Percentiles rank a stretch among this genome's conserved stretches.
These are phyloP conservation scores for Enoplosus armatus DNA, from an alignment of 2,797 vertebrate genomes.

Conservation along the genomic window DNA sequence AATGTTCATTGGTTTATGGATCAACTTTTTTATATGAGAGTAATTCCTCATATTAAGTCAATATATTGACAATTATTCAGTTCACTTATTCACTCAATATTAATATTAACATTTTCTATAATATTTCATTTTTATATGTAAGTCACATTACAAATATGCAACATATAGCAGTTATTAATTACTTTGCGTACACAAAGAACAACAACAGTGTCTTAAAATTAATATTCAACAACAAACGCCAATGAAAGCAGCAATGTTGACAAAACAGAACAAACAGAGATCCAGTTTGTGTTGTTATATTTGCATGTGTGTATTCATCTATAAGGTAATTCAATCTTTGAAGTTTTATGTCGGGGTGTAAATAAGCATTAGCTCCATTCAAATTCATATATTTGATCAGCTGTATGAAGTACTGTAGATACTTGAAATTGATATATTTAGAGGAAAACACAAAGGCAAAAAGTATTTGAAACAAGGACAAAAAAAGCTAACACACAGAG, in stretches of 20 bases:
- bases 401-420: too few relatives aligned
- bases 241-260: not conserved
- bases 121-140: not conserved
- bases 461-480: not conserved
- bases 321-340: too few relatives aligned
- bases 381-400: too few relatives aligned
- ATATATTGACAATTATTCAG: not conserved
- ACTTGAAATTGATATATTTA: too few relatives aligned
- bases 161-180: not conserved
- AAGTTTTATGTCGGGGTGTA: too few relatives aligned
- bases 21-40: not conserved
- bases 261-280: too few relatives aligned
- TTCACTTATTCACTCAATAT: not conserved
- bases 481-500: not conserved
- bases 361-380: too few relatives aligned
- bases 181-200: not conserved
- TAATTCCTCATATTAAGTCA: not conserved
- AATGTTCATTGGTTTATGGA: not conserved
- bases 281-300: too few relatives aligned
- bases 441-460: conserved; percentile 14
- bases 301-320: too few relatives aligned
- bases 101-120: not conserved
- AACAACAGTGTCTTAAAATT: not conserved
- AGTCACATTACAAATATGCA: not conserved
- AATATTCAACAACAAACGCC: not conserved